Evolutionary conservation across 2,113 vertebrate genomes (phyloP), one percentile per base, ranked within the genome.

Genomic region (Chionomys nivalis): DNA sequence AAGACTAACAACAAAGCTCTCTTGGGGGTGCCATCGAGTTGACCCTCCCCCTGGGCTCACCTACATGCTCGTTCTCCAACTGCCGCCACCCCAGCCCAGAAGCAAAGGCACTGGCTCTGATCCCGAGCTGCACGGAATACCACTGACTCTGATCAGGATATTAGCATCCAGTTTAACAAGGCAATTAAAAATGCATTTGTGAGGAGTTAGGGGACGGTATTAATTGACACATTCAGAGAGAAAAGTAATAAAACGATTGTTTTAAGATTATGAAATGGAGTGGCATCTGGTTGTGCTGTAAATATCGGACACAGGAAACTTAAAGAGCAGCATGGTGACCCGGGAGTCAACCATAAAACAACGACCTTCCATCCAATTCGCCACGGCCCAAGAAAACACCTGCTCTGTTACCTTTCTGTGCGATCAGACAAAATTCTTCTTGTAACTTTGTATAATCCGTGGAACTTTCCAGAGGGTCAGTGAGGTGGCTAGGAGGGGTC

Each of bases 371-470:
- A 55, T 77, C n/a, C 44, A 3, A n/a, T 63, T 24, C 44, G 31
- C 76, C 28, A 85, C 49, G 49, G 42, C 61, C 49, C 75, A 83
- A 55, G 94, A 94, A 79, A 4, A 96, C 9, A 61, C 17, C 28
- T 68, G 78, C 52, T 58, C 76, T 6, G 28, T 86, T 98, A 99
- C 99, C 99, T 99, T 99, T 99, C 98, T 99, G 99, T 49, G 99
- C 99, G 83, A 99, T 99, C 88, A 99, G 98, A 98, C 99, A 99
- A 98, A 99, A 99, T 96, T 99, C 99, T 98, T 99, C 99, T 96
- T 99, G 99, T 92, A 99, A 99, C 97, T 99, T 99, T 97, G 99
- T 99, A 98, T 99, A 99, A 98, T 99, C 99, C 1, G 99, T 98
- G 82, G 99, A 98, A 96, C 98, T 98, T 96, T 99, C 99, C 36